These are phyloP conservation scores for Varecia variegata DNA, from an alignment of 2,797 vertebrate species.

Conservation along the genomic window DNA sequence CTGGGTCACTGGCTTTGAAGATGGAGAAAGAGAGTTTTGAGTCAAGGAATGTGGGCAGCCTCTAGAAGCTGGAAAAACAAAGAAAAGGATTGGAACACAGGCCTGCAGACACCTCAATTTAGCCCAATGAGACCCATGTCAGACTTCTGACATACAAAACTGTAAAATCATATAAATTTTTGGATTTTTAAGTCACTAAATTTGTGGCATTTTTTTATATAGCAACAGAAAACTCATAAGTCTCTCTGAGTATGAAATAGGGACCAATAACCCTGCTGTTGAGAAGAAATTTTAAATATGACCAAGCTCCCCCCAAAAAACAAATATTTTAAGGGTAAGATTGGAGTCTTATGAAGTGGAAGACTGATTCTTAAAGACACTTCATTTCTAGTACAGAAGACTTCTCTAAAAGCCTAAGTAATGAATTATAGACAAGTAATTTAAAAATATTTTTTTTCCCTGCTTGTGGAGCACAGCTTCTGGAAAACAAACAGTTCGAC, in stretches of 20 bases:
- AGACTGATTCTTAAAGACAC: background rate
- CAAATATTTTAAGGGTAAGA: background rate
- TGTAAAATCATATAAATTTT: background rate
- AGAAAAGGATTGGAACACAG: background rate
- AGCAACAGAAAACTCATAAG: background rate
- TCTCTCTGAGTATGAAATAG: background rate
- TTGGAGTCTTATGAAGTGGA: background rate
- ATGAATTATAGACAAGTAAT: background rate
- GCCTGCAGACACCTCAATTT: background rate
- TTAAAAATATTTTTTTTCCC: background rate
- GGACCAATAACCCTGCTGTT: background rate
- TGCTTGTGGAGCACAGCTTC: background rate
- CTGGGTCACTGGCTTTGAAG: background rate
- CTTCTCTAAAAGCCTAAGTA: background rate
- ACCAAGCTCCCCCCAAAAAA: background rate
- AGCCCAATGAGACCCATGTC: background rate
- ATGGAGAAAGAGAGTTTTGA: background rate
- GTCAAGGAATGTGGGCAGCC: background rate
- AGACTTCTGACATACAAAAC: background rate
- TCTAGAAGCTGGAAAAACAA: background rate
- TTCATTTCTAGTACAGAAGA: background rate
- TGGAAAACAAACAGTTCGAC: background rate
- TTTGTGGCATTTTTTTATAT: background rate
- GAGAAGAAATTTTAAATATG: constrained; percentile 34
- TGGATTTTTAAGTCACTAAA: background rate